These are phyloP conservation scores for Nylanderia fulva DNA, from an alignment of 1,140 invertebrate genomes.

Conservation along the genomic window DNA sequence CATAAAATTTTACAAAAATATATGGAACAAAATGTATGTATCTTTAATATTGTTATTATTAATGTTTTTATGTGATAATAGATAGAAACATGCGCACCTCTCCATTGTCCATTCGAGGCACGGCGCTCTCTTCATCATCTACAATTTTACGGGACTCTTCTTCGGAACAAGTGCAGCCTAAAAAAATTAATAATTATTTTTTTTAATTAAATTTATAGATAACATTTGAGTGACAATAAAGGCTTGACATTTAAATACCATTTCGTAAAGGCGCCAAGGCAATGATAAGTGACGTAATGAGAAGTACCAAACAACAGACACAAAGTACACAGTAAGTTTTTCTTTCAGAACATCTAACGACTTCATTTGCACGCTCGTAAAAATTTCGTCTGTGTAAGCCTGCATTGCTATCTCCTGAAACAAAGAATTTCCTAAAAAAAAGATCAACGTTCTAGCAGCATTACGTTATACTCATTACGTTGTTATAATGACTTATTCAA, in stretches of 20 bases:
- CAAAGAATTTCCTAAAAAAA: constrained; percentile 63
- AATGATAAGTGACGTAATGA: constrained; percentile 94
- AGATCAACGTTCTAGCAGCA: neutral
- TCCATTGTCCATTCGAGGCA: constrained; percentile 91
- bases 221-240: neutral
- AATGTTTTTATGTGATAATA: neutral
- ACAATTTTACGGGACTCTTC: constrained; percentile 89
- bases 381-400: constrained; percentile 91
- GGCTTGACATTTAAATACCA: constrained; percentile 81
- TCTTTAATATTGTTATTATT: neutral
- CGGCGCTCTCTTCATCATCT: constrained; percentile 87
- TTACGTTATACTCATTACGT: neutral
- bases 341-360: constrained; percentile 95
- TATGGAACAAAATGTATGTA: neutral
- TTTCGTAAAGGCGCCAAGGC: constrained; percentile 94
- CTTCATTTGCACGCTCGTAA: constrained; percentile 90
- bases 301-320: constrained; percentile 91
- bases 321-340: constrained; percentile 92
- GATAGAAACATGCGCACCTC: constrained; percentile 73
- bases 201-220: neutral
- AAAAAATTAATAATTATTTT: constrained; percentile 1
- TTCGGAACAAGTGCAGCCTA: constrained; percentile 91
- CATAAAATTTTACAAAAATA: neutral
- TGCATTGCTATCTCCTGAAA: constrained; percentile 89
- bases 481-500: neutral